phyloP scores from a whole-genome alignment of 2,888 invertebrate species.

The Leptinotarsa haldemani region DNA sequence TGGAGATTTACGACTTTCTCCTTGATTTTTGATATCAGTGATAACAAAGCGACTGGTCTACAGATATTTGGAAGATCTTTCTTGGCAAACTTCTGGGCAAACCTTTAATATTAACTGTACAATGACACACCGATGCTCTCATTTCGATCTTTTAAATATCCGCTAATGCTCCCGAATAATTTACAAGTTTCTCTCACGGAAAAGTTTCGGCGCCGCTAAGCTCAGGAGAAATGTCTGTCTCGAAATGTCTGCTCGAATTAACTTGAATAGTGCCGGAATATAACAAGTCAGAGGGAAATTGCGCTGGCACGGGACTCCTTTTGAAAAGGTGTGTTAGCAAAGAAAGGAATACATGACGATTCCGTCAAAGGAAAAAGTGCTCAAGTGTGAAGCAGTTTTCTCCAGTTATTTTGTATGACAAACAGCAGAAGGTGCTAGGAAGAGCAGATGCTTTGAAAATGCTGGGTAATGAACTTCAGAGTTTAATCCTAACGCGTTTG shows the following conservation, averaged over 20 bases:
- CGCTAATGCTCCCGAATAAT: not conserved
- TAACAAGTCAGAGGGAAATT: not conserved
- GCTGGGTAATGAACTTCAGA: too few species aligned
- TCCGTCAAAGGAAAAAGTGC: not conserved
- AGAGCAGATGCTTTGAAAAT: too few species aligned
- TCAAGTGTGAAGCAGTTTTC: not conserved
- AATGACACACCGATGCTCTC: not conserved
- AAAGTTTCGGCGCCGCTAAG: not conserved
- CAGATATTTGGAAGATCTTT: too few species aligned
- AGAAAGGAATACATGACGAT: not conserved
- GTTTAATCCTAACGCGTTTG: too few species aligned
- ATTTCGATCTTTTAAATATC: not conserved
- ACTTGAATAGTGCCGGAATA: not conserved
- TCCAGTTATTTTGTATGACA: not conserved
- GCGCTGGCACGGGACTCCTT: not conserved
- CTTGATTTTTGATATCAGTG: too few species aligned
- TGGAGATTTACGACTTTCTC: too few species aligned
- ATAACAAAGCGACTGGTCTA: too few species aligned
- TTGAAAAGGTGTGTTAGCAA: not conserved
- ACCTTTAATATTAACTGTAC: not conserved
- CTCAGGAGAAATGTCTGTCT: not conserved
- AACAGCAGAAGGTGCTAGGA: not conserved
- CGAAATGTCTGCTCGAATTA: slow-evolving; percentile 1
- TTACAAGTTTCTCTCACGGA: not conserved
- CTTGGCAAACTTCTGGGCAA: too few species aligned